These are phyloP conservation scores for Apeira syringaria DNA, from an alignment of 2,888 invertebrate species.

Conservation along the genomic window DNA sequence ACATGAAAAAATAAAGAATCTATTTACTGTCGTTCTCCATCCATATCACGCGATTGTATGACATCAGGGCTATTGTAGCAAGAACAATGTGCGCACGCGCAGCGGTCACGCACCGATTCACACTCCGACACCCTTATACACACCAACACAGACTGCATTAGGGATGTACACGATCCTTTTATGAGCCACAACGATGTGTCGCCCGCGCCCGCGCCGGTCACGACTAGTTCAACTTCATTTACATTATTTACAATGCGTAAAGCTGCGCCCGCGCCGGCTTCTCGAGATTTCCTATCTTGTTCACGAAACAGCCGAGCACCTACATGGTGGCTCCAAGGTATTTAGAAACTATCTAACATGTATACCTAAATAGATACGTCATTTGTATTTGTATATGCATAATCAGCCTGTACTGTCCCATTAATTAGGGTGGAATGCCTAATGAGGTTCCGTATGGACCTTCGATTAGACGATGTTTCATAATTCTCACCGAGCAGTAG, in stretches of 20 bases:
- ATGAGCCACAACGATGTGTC: slow-evolving; percentile 40
- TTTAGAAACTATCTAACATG: too few relatives aligned
- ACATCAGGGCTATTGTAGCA: slow-evolving; percentile 70
- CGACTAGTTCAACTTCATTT: slow-evolving; percentile 44
- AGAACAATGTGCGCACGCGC: slow-evolving; percentile 62
- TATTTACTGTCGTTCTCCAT: slow-evolving; percentile 23
- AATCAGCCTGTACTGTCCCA: too few relatives aligned
- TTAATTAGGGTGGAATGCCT: too few relatives aligned
- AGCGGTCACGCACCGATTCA: slow-evolving; percentile 70
- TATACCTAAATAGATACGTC: too few relatives aligned
- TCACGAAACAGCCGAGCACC: too few relatives aligned
- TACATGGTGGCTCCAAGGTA: too few relatives aligned
- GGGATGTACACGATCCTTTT: slow-evolving; percentile 47
- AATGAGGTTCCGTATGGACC: too few relatives aligned
- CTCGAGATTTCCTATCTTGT: not conserved
- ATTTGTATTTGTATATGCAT: too few relatives aligned
- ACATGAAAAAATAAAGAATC: too few relatives aligned
- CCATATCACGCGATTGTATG: slow-evolving; percentile 56
- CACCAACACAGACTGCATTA: slow-evolving; percentile 33
- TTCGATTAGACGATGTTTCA: too few relatives aligned
- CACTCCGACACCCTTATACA: slow-evolving; percentile 29
- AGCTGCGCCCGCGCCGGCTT: slow-evolving; percentile 2
- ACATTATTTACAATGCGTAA: slow-evolving; percentile 32
- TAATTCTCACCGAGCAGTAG: too few relatives aligned
- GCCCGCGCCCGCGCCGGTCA: too few relatives aligned